Base-by-base conservation (phyloP, 2,113 vertebrate species). In the Anseranas semipalmata region DNA sequence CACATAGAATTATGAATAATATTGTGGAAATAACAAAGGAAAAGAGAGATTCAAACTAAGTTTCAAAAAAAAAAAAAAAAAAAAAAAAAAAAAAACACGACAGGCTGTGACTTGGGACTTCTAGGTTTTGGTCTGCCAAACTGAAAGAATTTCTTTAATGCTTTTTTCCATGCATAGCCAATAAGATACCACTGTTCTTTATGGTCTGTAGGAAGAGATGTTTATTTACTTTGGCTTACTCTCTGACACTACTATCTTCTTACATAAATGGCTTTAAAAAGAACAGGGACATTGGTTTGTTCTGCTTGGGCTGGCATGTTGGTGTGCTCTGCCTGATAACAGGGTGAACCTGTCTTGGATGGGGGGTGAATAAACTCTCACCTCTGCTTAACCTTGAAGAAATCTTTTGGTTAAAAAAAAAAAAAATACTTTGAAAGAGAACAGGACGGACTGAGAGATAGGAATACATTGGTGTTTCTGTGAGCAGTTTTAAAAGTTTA, bases 231-330 rank as follows among this genome's bases (percentile, higher is more conserved):
- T 39, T 60, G 20, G 12, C n/a, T 92, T 87, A 20, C 3, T 84
- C 33, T 20, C 30, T 73, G 59, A 35, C 6, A 12, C 5, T 45
- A 5, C 12, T 39, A 12, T 6, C 4, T 39, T 85, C 86, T 87
- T 74, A 65, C 22, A 28, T 28, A 37, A 53, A 76, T 33, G 22
- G 9, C 56, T 93, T 73, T 48, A 5, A 4, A 46, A 41, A 62
- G 60, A 41, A n/a, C 8, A 1, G 7, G 65, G n/a, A 3, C 1
- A 4, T 83, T 33, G 37, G 17, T 18, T 85, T 6, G 0, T 72
- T 81, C 39, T 65, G 16, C 33, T 30, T 39, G 22, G 63, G 53
- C 16, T 63, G 25, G 45, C 15, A 50, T 0, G 0, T 12, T 55
- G 60, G 21, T 16, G 17, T 15, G 19, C 53, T 88, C 58, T 55